Base-by-base conservation (phyloP, 2,113 vertebrate species). In the Phrynosoma platyrhinos region DNA sequence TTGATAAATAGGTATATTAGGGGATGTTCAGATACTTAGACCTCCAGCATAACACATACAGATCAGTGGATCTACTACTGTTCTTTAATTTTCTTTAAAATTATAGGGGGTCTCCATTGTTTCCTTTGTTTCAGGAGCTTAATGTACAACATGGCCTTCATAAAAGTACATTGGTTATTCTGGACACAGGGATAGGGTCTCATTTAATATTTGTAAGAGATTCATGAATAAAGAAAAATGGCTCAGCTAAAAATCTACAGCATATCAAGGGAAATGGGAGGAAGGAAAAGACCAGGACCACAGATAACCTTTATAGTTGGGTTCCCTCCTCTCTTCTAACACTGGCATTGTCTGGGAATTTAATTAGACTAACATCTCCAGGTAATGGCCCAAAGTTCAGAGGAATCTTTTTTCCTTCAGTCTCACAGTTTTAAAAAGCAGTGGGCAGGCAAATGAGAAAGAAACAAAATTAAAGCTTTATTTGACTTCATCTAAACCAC, bases 391-490 rank as follows among this genome's bases (percentile, higher is more conserved):
- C 40, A 83, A 4, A 77, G 78, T 89, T 84, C 64, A 83, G 71
- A 91, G 20, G 13, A 32, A 86, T 1, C 1, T 83, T 87, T 84
- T 86, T 88, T 55, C 52, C 76, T 88, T 82, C 86, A 83, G 53
- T 66, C 20, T 58, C 81, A 76, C 53, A 27, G 83, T 82, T n/a
- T 88, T 76, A 91, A 94, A 90, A 20, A 8, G 58, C 13, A 12
- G 42, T 84, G 89, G 85, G 85, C 80, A 86, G 1, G 87, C 79
- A 79, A 78, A 87, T 0, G 0, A 32, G 64, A 5, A 47, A 47
- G 68, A 91, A 92, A 91, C 5, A 82, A 91, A 92, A 89, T 85
- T 69, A 82, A 93, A 93, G 9, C 25, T 79, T 16, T 87, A 0
- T 10, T 4, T 21, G 30, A 0, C 0, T 68, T 78, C 55, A 30